Conservation (phyloP, 2,888 invertebrate species). For the Pyrrhosoma nymphula region DNA sequence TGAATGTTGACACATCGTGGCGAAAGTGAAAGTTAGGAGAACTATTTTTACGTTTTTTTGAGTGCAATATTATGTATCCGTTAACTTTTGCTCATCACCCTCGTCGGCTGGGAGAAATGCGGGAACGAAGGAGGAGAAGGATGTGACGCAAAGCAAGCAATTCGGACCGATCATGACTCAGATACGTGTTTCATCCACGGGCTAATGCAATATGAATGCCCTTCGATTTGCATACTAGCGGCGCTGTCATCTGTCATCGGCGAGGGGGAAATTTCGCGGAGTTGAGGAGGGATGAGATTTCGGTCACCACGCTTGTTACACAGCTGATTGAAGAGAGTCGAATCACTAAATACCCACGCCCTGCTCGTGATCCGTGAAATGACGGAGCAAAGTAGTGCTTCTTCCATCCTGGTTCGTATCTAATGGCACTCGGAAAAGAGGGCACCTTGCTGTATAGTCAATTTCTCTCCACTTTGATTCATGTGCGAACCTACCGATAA, state of each 20-base stretch:
- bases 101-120: neutral
- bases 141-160: neutral
- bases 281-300: neutral
- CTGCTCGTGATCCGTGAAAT: conserved; percentile 2
- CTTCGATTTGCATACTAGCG: neutral
- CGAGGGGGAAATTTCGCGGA: neutral
- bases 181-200: neutral
- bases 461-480: neutral
- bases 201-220: neutral
- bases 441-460: neutral
- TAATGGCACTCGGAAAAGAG: neutral
- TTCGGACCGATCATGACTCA: neutral
- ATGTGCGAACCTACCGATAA: neutral
- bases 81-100: neutral
- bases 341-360: neutral
- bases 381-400: neutral
- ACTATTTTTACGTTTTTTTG: neutral
- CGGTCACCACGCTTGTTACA: neutral
- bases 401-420: neutral
- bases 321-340: neutral
- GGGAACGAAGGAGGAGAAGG: neutral
- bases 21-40: neutral
- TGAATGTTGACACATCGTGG: neutral
- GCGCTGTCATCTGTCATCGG: neutral
- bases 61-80: neutral